Base-by-base conservation (phyloP, 2,888 invertebrate genomes). In the Drosophila emarginata region DNA sequence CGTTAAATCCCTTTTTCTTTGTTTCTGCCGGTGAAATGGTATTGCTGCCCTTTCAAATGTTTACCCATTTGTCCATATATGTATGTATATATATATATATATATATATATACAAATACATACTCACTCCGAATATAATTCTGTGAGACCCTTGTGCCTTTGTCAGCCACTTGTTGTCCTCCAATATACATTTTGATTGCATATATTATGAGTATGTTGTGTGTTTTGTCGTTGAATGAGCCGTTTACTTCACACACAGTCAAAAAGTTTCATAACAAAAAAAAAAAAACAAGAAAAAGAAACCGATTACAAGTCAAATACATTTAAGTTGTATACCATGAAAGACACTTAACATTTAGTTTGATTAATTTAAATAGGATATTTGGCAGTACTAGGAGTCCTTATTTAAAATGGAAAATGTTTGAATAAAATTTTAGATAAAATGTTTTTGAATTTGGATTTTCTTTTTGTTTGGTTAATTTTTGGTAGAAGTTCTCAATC, bases 121-220 rank as follows among this genome's bases (percentile, higher is more conserved):
- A 32, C 11, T 7, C 32, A 32, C 32, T 9, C 32, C 9, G 11
- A 32, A 32, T 32, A 32, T 32, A 9, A 32, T 32, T 54, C 39
- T 64, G 56, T 28, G 51, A 52, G 45, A 52, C 57, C 65, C 56
- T 62, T 74, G 65, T 54, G 66, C 67, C 69, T 68, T 72, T 76
- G 54, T 50, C 76, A 67, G 74, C 74, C 70, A 76, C 78, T 80
- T 82, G 80, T 83, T 80, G 74, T 76, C 26, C 50, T 64, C 54
- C 64, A 74, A 77, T 72, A 63, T 65, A 45, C 45, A 60, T 57
- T 67, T 65, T 72, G 71, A 73, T 73, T 75, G 70, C 67, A 53
- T 58, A 60, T 62, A 50, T 51, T 45, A 50, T 37, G 23, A 61
- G 51, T 61, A 32, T 32, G 32, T 32, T 32, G 32, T 32, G 18